These are phyloP conservation scores for Polydesmus complanatus DNA, from an alignment of 2,888 invertebrate species.

Conservation along the genomic window DNA sequence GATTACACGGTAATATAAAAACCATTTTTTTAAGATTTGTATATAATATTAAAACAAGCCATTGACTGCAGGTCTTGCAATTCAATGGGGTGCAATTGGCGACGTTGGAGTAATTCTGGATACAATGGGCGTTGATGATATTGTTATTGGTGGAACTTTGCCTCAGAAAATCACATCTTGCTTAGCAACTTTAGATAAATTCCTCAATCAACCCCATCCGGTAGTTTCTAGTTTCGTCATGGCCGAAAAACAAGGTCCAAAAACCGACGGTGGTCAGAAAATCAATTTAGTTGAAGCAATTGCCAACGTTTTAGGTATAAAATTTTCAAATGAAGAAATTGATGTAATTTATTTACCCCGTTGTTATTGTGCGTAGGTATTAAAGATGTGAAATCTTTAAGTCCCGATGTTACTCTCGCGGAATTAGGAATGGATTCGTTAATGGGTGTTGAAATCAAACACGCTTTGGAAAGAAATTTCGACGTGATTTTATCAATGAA, in stretches of 20 bases:
- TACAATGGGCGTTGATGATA: constrained; percentile 72
- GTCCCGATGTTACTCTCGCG: constrained; percentile 61
- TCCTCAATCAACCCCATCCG: constrained; percentile 77
- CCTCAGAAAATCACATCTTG: constrained; percentile 95
- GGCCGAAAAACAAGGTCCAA: constrained; percentile 61
- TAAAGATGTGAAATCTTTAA: constrained; percentile 67
- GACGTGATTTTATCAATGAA: constrained; percentile 80
- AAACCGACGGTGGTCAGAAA: constrained; percentile 43
- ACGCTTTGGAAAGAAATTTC: constrained; percentile 80
- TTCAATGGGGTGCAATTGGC: constrained; percentile 98
- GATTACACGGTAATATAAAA: constrained; percentile 70
- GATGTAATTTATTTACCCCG: too few relatives aligned
- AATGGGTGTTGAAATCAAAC: constrained; percentile 98
- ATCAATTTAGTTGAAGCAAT: constrained; percentile 59
- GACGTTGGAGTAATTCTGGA: constrained; percentile 89
- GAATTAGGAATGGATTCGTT: constrained; percentile 96
- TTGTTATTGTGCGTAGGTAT: constrained; percentile 58
- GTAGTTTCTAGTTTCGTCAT: constrained; percentile 72
- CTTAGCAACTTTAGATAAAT: constrained; percentile 68
- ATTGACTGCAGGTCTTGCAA: constrained; percentile 44
- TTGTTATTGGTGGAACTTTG: constrained; percentile 85
- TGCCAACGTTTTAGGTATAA: constrained; percentile 66
- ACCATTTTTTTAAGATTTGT: constrained; percentile 15
- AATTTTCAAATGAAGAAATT: too few relatives aligned
- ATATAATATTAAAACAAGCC: too few relatives aligned